Base-by-base conservation (phyloP, 2,888 invertebrate genomes). In the Macaria notata region DNA sequence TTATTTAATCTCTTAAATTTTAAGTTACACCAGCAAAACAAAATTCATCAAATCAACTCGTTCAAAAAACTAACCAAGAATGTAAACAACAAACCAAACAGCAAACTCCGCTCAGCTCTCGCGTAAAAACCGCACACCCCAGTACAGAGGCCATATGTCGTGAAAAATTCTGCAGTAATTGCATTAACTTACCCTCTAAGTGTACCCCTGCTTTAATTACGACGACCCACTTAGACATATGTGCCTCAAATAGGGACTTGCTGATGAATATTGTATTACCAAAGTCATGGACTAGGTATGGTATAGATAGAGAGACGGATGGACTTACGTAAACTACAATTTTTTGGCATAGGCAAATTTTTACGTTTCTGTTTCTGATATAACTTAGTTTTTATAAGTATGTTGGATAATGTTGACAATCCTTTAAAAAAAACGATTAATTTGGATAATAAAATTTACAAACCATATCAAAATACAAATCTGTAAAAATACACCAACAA, bases 91-190 rank as follows among this genome's bases (percentile, higher is more conserved):
- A 9, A 41, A 8, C 8, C 41, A 5, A 38, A 8, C 41, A 41
- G 9, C 5, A 41, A 41, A 8, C 41, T 8, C 4, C 8, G 33
- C 33, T 19, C 19, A n/a, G 41, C n/a, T 8, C 6, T 41, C 41
- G 41, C 38, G 38, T 38, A 76, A 79, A 80, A 79, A 79, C 79
- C 78, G 69, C 81, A 83, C 72, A 63, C 70, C 66, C 69, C 50
- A 49, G 46, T 70, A 67, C 73, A 71, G 68, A 59, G 61, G 88
- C 90, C 90, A 91, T 91, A 91, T 91, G 90, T 84, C 87, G 90
- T 84, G 86, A 89, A 90, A 91, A 91, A 88, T 88, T 87, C 83
- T 73, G 75, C 78, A 76, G 78, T 90, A 91, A 91, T 90, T 91
- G 88, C 84, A 90, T 91, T 89, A 91, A 75, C 81, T 77, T 79